Evolutionary conservation across 2,888 invertebrate species (phyloP), one percentile per base, ranked within the genome.

Genomic region (Gari tellinella): DNA sequence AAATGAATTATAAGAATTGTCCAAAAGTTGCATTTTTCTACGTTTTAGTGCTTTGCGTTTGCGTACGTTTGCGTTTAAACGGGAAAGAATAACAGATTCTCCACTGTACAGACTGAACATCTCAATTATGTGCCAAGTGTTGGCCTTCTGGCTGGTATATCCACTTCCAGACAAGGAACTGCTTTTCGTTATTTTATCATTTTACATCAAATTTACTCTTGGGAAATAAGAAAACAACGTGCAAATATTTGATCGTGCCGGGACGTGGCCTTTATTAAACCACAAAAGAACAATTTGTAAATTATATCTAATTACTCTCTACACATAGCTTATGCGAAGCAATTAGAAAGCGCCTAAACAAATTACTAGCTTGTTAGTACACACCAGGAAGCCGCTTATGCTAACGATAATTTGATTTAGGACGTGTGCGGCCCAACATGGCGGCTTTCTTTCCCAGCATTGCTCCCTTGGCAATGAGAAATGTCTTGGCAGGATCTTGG

Each of bases 241-340:
- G 77, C 72, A 73, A 78, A 78, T 78, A 78, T 78, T 78, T 57
- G 77, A 69, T 62, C 69, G 52, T 37, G 41, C 61, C 48, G 23
- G 38, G 60, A 41, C 53, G 43, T 60, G 61, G 53, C 55, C 60
- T 72, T 70, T 66, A 70, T 66, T 73, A 62, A 70, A 60, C 72
- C 77, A 78, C 77, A 78, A 78, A 69, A 72, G 77, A 69, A 78
- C 73, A 78, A 78, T 78, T 78, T 73, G 77, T 73, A 72, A 78
- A 66, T 78, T 65, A 69, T 49, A 78, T 78, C 77, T 66, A 78
- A 78, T 78, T 78, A 78, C 55, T 17, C 38, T 53, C 66, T 66
- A 72, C 77, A 62, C 55, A 60, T 53, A 78, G 69, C 72, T 72
- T 78, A 73, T 73, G 77, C 66, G 66, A 62, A 62, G 62, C 77